phyloP scores from a whole-genome alignment of 2,888 invertebrate genomes.

The Metalampra italica region DNA sequence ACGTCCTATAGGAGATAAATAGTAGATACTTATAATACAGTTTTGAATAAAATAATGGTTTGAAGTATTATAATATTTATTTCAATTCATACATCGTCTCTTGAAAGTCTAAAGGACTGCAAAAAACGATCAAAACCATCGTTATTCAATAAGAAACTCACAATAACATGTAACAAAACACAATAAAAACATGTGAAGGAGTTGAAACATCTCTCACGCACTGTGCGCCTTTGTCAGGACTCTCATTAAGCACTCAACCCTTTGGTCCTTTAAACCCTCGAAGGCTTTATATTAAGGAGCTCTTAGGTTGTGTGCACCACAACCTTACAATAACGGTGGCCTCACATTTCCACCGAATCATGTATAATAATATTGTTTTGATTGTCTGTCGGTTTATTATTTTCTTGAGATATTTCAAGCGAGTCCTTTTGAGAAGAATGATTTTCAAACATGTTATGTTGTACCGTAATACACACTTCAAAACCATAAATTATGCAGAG shows the following conservation, averaged over 20 bases:
- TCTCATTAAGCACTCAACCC: slow-evolving; percentile 6
- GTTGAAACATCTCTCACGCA: slow-evolving; percentile 1
- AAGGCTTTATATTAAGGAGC: slow-evolving; percentile 1
- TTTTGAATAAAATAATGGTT: no score
- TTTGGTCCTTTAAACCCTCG: not conserved
- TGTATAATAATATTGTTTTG: slow-evolving; percentile 12
- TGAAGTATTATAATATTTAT: not conserved
- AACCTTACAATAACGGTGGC: slow-evolving; percentile 42
- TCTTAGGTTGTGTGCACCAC: slow-evolving; percentile 17
- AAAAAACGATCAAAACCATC: not conserved
- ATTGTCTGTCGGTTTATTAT: not conserved
- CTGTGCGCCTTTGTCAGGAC: not conserved
- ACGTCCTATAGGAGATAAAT: no score
- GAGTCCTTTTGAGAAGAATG: not conserved
- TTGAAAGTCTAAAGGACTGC: not conserved
- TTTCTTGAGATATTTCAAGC: not conserved
- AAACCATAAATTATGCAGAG: no score
- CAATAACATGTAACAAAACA: slow-evolving; percentile 5
- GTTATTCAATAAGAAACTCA: not conserved
- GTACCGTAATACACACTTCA: no score
- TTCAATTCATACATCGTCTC: not conserved
- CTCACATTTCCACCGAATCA: slow-evolving; percentile 35
- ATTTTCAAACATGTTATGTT: no score
- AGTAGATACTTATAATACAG: no score
- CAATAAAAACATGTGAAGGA: slow-evolving; percentile 2